A percentile compares a stretch with the other conserved stretches of the same genome.
These are phyloP conservation scores for Nothocercus nigrocapillus DNA, from an alignment of 2,113 vertebrate genomes.

Conservation along the genomic window DNA sequence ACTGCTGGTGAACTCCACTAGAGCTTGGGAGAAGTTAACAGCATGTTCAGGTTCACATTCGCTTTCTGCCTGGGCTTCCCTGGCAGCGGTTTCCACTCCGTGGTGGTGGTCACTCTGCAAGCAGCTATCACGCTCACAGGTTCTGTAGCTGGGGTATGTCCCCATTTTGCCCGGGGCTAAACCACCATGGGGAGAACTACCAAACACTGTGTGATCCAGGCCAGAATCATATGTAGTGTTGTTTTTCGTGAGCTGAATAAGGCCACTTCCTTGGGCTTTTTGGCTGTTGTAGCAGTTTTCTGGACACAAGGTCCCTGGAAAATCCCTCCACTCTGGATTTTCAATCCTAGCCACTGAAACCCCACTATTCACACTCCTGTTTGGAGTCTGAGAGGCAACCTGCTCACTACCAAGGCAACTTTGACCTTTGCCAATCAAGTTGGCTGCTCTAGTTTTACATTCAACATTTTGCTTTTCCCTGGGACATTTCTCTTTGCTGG, in stretches of 20 bases:
- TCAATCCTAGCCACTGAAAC: slow-evolving; percentile 54
- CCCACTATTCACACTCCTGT: slow-evolving; percentile 6
- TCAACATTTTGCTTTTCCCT: slow-evolving; percentile 67
- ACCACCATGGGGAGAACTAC: slow-evolving; percentile 8
- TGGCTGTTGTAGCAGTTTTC: slow-evolving; percentile 67
- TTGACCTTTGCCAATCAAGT: slow-evolving; percentile 17
- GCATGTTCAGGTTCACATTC: slow-evolving; percentile 83
- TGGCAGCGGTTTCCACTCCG: fast-evolving
- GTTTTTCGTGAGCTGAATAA: slow-evolving; percentile 69
- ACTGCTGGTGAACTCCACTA: slow-evolving; percentile 91
- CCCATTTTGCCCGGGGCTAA: neutral
- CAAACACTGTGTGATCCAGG: slow-evolving; percentile 61
- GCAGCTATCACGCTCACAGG: fast-evolving
- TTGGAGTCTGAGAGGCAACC: slow-evolving; percentile 12
- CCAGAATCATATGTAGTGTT: slow-evolving; percentile 52
- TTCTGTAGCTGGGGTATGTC: slow-evolving; percentile 59
- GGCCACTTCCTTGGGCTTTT: slow-evolving; percentile 68
- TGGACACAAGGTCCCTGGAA: slow-evolving; percentile 48
- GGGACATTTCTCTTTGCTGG: slow-evolving; percentile 55
- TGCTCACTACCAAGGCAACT: slow-evolving; percentile 57
- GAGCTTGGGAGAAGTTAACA: slow-evolving; percentile 92
- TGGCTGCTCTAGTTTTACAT: slow-evolving; percentile 60
- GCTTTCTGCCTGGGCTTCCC: neutral
- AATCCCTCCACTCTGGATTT: slow-evolving; percentile 75
- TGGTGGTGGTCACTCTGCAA: neutral